phyloP scores from a whole-genome alignment of 2,888 invertebrate genomes.

The Rhagophthalmus giganteus region DNA sequence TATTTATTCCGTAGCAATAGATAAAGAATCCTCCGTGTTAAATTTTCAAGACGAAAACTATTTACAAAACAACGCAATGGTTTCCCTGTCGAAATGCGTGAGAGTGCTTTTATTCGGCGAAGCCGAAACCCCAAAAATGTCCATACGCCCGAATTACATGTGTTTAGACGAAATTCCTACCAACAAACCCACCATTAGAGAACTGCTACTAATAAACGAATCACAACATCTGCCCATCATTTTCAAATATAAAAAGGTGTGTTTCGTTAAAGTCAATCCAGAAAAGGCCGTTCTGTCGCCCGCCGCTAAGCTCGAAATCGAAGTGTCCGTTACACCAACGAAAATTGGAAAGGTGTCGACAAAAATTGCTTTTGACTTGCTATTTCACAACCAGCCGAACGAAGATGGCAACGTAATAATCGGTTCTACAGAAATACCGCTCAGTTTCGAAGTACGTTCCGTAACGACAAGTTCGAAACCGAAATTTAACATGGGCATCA shows the following conservation, averaged over 20 bases:
- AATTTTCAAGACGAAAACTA: too few relatives aligned
- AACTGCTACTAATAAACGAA: conserved; percentile 56
- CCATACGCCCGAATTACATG: conserved; percentile 56
- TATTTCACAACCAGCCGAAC: conserved; percentile 32
- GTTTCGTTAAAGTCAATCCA: conserved; percentile 56
- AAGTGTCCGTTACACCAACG: conserved; percentile 39
- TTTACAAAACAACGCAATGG: too few relatives aligned
- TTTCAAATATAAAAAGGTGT: conserved; percentile 53
- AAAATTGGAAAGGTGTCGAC: conserved; percentile 36
- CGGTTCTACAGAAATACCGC: conserved; percentile 29
- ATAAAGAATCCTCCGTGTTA: too few relatives aligned
- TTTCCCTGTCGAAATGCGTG: conserved; percentile 45
- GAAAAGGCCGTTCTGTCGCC: conserved; percentile 52
- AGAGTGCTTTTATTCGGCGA: conserved; percentile 63
- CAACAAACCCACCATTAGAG: conserved; percentile 48
- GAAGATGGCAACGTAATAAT: conserved; percentile 27
- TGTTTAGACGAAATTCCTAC: conserved; percentile 56
- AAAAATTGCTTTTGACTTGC: conserved; percentile 40
- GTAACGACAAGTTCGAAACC: conserved; percentile 32
- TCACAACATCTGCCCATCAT: conserved; percentile 54
- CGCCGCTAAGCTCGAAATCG: conserved; percentile 46
- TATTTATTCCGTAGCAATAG: too few relatives aligned
- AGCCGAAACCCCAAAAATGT: conserved; percentile 58
- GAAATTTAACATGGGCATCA: conserved; percentile 47
- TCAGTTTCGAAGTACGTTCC: conserved; percentile 25